Conservation (phyloP, 2,888 invertebrate genomes). For the Folsomia manolachei region DNA sequence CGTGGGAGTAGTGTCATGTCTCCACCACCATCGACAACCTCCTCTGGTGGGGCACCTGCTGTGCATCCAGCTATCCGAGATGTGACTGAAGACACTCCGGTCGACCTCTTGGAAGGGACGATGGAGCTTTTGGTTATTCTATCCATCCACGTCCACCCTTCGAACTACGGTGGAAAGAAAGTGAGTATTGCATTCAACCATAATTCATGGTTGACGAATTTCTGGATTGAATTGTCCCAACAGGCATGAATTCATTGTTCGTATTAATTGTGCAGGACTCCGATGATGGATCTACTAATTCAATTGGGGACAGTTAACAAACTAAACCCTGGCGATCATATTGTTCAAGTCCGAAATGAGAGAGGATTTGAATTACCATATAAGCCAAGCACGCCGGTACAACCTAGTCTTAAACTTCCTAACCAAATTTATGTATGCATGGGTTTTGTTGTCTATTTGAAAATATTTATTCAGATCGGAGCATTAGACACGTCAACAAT, state of each 20-base stretch:
- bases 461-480: no score
- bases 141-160: conserved; percentile 59
- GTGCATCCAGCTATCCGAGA: conserved; percentile 52
- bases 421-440: no score
- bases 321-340: conserved; percentile 66
- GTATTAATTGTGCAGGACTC: conserved; percentile 60
- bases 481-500: conserved; percentile 57
- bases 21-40: conserved; percentile 33
- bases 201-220: neutral
- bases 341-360: conserved; percentile 64
- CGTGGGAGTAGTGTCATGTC: conserved; percentile 35
- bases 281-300: conserved; percentile 74
- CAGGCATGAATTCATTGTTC: no score
- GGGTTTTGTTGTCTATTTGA: no score
- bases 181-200: conserved; percentile 53
- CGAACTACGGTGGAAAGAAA: conserved; percentile 62
- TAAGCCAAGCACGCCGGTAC: conserved; percentile 72
- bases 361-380: conserved; percentile 61
- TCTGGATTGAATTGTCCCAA: conserved; percentile 2
- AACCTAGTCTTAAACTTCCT: conserved; percentile 52
- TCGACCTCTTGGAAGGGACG: conserved; percentile 67
- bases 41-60: conserved; percentile 28
- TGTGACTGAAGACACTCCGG: conserved; percentile 67
- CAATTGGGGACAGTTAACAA: conserved; percentile 68
- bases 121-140: conserved; percentile 67